Base-by-base conservation (phyloP, 2,888 invertebrate genomes). In the Helleia helle region DNA sequence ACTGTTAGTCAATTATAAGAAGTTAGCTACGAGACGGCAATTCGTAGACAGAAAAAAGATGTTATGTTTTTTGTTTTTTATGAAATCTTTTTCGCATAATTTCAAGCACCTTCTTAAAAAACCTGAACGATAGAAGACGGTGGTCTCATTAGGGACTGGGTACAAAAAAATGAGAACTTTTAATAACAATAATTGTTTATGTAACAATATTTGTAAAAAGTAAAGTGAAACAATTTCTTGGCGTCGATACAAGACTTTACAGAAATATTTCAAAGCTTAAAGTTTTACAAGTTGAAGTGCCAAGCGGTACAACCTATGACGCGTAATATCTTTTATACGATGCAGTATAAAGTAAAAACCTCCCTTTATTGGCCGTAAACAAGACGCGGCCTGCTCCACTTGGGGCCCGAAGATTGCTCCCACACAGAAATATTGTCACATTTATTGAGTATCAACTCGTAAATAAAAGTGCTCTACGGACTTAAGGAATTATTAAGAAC, bases 361-460 rank as follows among this genome's bases (percentile, higher is more conserved):
- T 27, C 30, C 38, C 44, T 52, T 52, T 51, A 51, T 49, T 44
- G 50, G 43, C 40, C 46, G 46, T 53, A 50, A 53, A 51, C 46
- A 40, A 47, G 40, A 37, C 38, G 43, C 41, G 42, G 37, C 44
- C 36, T 18, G 27, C 36, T 26, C 39, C 39, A 41, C 41, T 43
- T 30, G 40, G 31, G 34, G 36, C 48, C 44, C 44, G 44, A 41
- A 47, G 47, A 48, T 48, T 48, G 44, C 39, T 28, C 12, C 39
- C 26, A 29, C 15, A 17, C 30, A 44, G 47, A 44, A 42, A 44
- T 43, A 49, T 43, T 46, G 48, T 41, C 45, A 39, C 49, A 36
- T 43, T 48, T 48, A 45, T 47, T 46, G 49, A 42, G 45, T 40
- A 43, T 34, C 42, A 38, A 44, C 30, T 41, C 42, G 48, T 47